These are phyloP conservation scores for Ectemnius continuus DNA, from an alignment of 2,888 invertebrate genomes.

Conservation along the genomic window DNA sequence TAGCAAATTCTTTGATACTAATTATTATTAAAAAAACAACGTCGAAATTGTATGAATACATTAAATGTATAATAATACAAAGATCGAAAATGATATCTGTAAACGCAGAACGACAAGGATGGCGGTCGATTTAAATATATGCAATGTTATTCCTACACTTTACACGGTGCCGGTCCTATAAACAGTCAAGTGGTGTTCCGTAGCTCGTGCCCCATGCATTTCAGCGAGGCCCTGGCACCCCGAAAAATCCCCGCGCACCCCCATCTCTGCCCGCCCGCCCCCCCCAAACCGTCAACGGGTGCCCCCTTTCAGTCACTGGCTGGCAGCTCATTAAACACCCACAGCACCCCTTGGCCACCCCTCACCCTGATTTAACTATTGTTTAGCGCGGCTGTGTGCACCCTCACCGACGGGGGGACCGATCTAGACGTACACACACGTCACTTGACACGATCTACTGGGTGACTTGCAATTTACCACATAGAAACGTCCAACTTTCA, in stretches of 20 bases:
- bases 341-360: conserved; percentile 70
- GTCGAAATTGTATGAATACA: not conserved
- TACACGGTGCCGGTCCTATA: conserved; percentile 65
- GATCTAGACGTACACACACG: conserved; percentile 15
- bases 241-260: conserved; percentile 37
- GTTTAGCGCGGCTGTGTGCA: conserved; percentile 65
- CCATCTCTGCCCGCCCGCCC: conserved; percentile 21
- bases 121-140: conserved; percentile 59
- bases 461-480: conserved; percentile 28
- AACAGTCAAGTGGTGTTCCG: conserved; percentile 72
- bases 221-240: conserved; percentile 49
- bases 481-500: not conserved
- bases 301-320: conserved; percentile 61
- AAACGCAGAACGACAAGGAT: not conserved
- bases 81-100: not conserved
- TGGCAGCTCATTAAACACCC: conserved; percentile 77
- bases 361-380: conserved; percentile 76
- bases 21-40: too few species aligned
- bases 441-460: conserved; percentile 24
- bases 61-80: not conserved
- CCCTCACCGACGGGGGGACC: conserved; percentile 52
- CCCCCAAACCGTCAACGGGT: conserved; percentile 28
- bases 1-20: too few species aligned
- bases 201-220: conserved; percentile 66
- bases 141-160: conserved; percentile 73